Percentiles rank a stretch among this genome's conserved stretches.
These are phyloP conservation scores for Myioborus melanocephalus DNA, from an alignment of 2,797 vertebrate species.

Conservation along the genomic window DNA sequence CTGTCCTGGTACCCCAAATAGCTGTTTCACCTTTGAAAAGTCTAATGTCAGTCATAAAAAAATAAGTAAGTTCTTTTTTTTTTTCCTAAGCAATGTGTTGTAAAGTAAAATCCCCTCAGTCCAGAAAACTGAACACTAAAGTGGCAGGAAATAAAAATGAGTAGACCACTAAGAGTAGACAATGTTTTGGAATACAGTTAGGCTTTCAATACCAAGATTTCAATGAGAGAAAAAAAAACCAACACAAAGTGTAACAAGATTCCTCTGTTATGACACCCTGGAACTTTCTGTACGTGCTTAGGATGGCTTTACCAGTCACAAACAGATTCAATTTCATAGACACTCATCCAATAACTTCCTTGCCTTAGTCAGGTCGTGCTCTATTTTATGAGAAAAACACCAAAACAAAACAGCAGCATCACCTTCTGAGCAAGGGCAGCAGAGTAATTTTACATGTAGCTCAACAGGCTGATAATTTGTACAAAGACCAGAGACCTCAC, in stretches of 20 bases:
- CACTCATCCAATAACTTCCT: background rate
- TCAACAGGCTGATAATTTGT: background rate
- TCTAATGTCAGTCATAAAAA: background rate
- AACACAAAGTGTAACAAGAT: background rate
- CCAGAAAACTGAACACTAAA: background rate
- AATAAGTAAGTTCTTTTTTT: background rate
- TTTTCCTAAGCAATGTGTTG: background rate
- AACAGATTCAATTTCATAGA: background rate
- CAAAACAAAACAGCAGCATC: background rate
- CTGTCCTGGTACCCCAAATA: constrained; percentile 4
- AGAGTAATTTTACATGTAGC: accelerated
- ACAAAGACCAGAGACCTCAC: background rate
- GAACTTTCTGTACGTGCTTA: background rate
- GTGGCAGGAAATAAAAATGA: constrained; percentile 12
- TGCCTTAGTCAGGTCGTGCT: background rate
- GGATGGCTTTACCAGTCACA: background rate
- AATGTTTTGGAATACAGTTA: background rate
- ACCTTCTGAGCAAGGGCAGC: background rate
- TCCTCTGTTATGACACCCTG: background rate
- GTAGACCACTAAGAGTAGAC: background rate
- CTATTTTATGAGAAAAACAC: background rate
- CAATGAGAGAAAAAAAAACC: background rate
- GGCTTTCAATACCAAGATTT: constrained; percentile 1
- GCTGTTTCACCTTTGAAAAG: background rate
- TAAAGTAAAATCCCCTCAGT: background rate